phyloP scores from a whole-genome alignment of 2,888 invertebrate species.

The Xestia xanthographa region DNA sequence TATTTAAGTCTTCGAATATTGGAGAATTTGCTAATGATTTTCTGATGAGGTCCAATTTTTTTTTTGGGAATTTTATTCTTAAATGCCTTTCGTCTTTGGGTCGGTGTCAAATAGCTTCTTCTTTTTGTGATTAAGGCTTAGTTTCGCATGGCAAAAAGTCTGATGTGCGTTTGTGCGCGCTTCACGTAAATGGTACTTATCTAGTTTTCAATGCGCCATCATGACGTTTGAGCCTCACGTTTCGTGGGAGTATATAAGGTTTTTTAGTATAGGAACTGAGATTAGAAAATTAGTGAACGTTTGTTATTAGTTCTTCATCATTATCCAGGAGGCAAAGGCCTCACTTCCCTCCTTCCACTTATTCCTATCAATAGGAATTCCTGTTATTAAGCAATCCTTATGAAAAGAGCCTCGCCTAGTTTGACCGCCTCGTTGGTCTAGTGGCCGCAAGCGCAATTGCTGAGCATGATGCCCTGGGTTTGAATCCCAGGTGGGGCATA shows the following conservation, averaged over 20 bases:
- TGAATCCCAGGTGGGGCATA: too few species aligned
- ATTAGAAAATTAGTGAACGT: not conserved
- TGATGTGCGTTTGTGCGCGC: not conserved
- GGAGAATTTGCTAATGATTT: slow-evolving; percentile 38
- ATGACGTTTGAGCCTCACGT: not conserved
- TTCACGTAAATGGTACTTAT: not conserved
- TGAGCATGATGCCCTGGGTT: too few species aligned
- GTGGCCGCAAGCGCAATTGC: too few species aligned
- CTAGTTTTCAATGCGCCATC: not conserved
- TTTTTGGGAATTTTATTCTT: slow-evolving; percentile 10
- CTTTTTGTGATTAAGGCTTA: not conserved
- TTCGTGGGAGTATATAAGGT: not conserved
- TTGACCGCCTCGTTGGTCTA: too few species aligned
- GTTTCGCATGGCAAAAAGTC: not conserved
- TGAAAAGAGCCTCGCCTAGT: too few species aligned
- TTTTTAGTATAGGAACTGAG: not conserved
- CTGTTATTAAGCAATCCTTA: not conserved
- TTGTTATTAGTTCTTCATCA: too few species aligned
- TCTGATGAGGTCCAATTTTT: slow-evolving; percentile 26
- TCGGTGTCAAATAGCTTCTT: not conserved
- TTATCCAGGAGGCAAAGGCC: too few species aligned
- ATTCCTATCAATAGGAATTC: too few species aligned
- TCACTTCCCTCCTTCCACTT: not conserved
- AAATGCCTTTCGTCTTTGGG: slow-evolving; percentile 3
- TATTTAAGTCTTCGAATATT: slow-evolving; percentile 8